Evolutionary conservation across 2,888 invertebrate genomes (phyloP), one percentile per base, ranked within the genome.

Genomic region (Dolichopus griseipennis): DNA sequence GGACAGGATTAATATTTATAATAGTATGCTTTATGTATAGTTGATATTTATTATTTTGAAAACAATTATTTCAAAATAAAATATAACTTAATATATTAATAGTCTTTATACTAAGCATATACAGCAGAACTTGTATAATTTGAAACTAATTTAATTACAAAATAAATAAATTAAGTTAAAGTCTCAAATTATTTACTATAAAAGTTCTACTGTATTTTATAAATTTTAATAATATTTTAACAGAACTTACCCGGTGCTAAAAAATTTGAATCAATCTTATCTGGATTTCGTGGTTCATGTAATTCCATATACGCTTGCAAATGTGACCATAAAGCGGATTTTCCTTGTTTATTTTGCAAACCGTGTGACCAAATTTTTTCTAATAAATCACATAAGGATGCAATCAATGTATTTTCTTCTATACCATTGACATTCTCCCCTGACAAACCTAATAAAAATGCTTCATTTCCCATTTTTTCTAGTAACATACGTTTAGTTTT

Each of bases 351-450:
- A 70, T 90, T 91, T 73, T 95, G 95, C 67, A 97, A 83, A 0
- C 98, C 99, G 78, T 99, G 98, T 0, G 95, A 93, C 98, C 98
- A 99, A 34, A 98, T 91, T 73, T 98, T 86, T 82, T 99, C 99
- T 65, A 99, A 82, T 67, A 99, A 86, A 83, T 99, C 99, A 82
- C 99, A 99, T 6, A 99, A 85, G 68, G 96, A 93, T n/a, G 97
- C 97, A 64, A 98, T 97, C 75, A 99, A 85, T 0, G 98, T 98
- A 78, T 96, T 98, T 80, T 99, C 99, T 82, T 99, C 98, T 0
- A 96, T 90, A 65, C 88, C 89, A 0, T 85, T 84, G 70, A 87
- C 81, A 2, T 87, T 85, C 76, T 95, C 93, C 64, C 90, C 90
- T 62, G 90, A 90, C 72, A 97, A 91, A 18, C 97, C 97, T 71